phyloP scores from a whole-genome alignment of 2,113 vertebrate species.

The Pterocles burchelli region DNA sequence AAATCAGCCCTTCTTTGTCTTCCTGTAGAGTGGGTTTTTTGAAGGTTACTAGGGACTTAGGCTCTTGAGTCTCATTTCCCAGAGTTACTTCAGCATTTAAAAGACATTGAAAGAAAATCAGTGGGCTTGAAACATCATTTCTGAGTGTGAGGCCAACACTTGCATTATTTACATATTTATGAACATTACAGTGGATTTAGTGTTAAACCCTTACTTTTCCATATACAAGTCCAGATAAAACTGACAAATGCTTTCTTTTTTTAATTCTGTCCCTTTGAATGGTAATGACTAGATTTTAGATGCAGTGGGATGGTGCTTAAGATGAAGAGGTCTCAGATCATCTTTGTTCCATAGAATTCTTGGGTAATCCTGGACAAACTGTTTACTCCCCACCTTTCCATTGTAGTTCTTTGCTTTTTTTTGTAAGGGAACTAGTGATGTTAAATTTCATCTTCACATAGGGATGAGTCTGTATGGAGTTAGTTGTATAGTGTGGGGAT shows the following conservation, averaged over 20 bases:
- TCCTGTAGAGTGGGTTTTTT: neutral
- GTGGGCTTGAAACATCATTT: neutral
- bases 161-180: neutral
- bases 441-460: neutral
- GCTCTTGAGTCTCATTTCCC: neutral
- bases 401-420: neutral
- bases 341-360: neutral
- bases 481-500: neutral
- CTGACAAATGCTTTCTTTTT: neutral
- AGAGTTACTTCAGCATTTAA: neutral
- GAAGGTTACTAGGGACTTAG: neutral
- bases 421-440: neutral
- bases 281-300: neutral
- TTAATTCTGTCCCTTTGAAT: neutral
- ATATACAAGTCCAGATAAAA: neutral
- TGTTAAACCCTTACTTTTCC: neutral
- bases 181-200: neutral
- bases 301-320: neutral
- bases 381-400: neutral
- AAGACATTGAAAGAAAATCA: neutral
- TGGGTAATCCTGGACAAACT: neutral
- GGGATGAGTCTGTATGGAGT: neutral
- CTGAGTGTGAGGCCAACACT: neutral
- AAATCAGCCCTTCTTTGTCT: neutral
- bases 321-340: neutral